Conservation (phyloP, 2,113 vertebrate species). For the Nanorana parkeri region DNA sequence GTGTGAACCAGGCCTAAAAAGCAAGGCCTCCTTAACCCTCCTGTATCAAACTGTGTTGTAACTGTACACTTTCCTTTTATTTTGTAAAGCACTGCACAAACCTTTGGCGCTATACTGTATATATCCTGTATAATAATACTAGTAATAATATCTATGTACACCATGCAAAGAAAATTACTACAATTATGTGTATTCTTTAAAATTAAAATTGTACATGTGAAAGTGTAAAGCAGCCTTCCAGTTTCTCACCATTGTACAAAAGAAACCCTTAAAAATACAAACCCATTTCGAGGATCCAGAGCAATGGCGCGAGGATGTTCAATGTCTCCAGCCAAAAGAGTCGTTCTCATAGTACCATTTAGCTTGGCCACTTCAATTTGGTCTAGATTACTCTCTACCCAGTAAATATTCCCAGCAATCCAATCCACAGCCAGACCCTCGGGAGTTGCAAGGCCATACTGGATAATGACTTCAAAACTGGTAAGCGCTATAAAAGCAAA, state of each 20-base stretch:
- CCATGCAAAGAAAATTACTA: too few relatives aligned
- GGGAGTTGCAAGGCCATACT: constrained; percentile 92
- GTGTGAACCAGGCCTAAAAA: too few relatives aligned
- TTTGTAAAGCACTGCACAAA: too few relatives aligned
- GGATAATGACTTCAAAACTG: constrained; percentile 96
- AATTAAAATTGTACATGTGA: background rate
- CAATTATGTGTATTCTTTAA: too few relatives aligned
- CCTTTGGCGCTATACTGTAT: too few relatives aligned
- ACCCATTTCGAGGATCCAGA: constrained; percentile 94
- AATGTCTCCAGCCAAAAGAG: constrained; percentile 92
- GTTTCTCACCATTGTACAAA: too few relatives aligned
- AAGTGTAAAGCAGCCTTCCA: background rate
- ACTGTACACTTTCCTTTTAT: too few relatives aligned
- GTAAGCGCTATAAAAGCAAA: constrained; percentile 80
- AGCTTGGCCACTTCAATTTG: constrained; percentile 97
- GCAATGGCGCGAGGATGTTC: constrained; percentile 95
- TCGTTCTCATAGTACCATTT: constrained; percentile 93
- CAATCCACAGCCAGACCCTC: constrained; percentile 96
- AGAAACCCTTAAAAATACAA: constrained; percentile 18
- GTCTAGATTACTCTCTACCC: constrained; percentile 98
- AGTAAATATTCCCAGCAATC: constrained; percentile 99
- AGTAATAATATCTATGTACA: too few relatives aligned
- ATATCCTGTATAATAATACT: too few relatives aligned
- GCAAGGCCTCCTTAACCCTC: too few relatives aligned
- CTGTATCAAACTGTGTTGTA: too few relatives aligned